Percentiles rank a stretch among this genome's conserved stretches.
Evolutionary conservation across 2,888 invertebrate species (phyloP).

Genomic region (Napeogenes inachia): DNA sequence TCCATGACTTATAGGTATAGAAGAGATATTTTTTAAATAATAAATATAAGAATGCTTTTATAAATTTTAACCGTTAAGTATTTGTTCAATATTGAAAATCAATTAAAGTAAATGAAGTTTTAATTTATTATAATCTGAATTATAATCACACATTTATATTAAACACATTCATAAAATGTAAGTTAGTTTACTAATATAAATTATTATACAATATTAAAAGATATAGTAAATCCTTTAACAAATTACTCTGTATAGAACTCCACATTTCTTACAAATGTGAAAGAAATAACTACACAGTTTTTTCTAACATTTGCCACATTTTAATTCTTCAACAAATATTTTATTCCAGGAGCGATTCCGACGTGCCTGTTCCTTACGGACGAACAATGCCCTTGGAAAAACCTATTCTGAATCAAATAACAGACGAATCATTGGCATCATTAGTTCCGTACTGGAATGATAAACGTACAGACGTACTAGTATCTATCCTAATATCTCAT

Average conservation of each 20-base stretch:
- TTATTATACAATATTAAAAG: too few relatives aligned
- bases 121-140: too few relatives aligned
- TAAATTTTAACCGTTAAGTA: background rate
- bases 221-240: too few relatives aligned
- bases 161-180: too few relatives aligned
- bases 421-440: slow-evolving; percentile 31
- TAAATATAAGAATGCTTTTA: background rate
- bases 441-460: slow-evolving; percentile 59
- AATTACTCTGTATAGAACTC: background rate
- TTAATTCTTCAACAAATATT: slow-evolving; percentile 21
- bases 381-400: slow-evolving; percentile 61
- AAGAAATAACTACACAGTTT: slow-evolving; percentile 9
- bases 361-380: slow-evolving; percentile 82
- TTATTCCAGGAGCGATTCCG: slow-evolving; percentile 77
- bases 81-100: too few relatives aligned
- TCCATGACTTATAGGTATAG: slow-evolving; percentile 81
- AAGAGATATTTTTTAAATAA: background rate
- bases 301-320: slow-evolving; percentile 14
- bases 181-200: too few relatives aligned
- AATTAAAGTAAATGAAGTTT: too few relatives aligned
- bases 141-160: too few relatives aligned
- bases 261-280: background rate
- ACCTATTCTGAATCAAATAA: slow-evolving; percentile 29
- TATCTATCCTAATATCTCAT: slow-evolving; percentile 78
- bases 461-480: slow-evolving; percentile 65